Evolutionary conservation across 2,113 vertebrate genomes (phyloP).

Genomic region (Xenopus tropicalis): UCB_Xtro_10.0 CM004446.2:103612001-103612500

Average conservation of each 20-base stretch:
- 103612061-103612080: constrained; percentile 43
- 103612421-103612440: constrained; percentile 33
- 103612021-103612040: no score
- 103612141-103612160: constrained; percentile 54
- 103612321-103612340: constrained; percentile 39
- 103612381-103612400: constrained; percentile 53
- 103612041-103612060: no score
- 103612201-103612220: no score
- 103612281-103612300: constrained; percentile 26
- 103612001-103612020: no score
- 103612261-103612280: constrained; percentile 9
- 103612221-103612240: no score
- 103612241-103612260: no score
- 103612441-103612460: neutral
- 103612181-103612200: constrained; percentile 42
- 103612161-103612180: constrained; percentile 58
- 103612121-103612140: constrained; percentile 93
- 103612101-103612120: constrained; percentile 86
- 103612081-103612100: constrained; percentile 71
- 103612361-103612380: constrained; percentile 46
- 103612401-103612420: constrained; percentile 22
- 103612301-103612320: constrained; percentile 23
- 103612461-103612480: no score
- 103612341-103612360: constrained; percentile 47
- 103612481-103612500: neutral